Percentiles rank a stretch among this genome's conserved stretches.
Conservation (phyloP, 2,797 vertebrate species). For the Microctenopoma lineatum region DNA sequence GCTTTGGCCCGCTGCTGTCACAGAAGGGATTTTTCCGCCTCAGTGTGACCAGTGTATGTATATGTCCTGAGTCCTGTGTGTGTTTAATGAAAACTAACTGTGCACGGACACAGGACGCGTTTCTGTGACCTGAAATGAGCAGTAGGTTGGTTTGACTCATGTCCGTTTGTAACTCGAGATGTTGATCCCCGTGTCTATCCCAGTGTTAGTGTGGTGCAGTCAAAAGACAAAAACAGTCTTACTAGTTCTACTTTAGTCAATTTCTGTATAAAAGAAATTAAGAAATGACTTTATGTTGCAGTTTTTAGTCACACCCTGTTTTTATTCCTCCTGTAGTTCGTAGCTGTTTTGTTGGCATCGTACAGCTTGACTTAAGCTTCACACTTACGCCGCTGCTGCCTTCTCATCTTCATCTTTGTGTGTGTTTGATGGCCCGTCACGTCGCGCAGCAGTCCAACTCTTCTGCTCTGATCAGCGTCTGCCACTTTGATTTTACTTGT, state of each 20-base stretch:
- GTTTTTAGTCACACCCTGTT: too few species aligned
- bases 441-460: constrained; percentile 36
- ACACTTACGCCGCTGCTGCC: not conserved
- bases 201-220: constrained; percentile 30
- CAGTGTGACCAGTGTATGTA: constrained; percentile 82
- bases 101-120: constrained; percentile 22
- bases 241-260: not conserved
- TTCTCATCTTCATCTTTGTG: not conserved
- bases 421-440: constrained; percentile 40
- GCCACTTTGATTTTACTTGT: constrained; percentile 58
- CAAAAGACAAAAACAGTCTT: not conserved
- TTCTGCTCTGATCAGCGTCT: constrained; percentile 51
- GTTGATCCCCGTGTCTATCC: constrained; percentile 36
- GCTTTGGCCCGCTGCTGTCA: constrained; percentile 59
- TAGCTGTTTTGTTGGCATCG: constrained; percentile 5
- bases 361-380: constrained; percentile 7
- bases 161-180: constrained; percentile 3
- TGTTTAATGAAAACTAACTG: constrained; percentile 1
- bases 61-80: constrained; percentile 30
- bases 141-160: not conserved
- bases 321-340: not conserved
- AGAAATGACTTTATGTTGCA: not conserved
- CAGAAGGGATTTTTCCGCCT: constrained; percentile 85
- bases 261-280: not conserved
- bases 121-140: constrained; percentile 17